Evolutionary conservation across 2,113 vertebrate species (phyloP).

Genomic region (Ciconia boyciana): DNA sequence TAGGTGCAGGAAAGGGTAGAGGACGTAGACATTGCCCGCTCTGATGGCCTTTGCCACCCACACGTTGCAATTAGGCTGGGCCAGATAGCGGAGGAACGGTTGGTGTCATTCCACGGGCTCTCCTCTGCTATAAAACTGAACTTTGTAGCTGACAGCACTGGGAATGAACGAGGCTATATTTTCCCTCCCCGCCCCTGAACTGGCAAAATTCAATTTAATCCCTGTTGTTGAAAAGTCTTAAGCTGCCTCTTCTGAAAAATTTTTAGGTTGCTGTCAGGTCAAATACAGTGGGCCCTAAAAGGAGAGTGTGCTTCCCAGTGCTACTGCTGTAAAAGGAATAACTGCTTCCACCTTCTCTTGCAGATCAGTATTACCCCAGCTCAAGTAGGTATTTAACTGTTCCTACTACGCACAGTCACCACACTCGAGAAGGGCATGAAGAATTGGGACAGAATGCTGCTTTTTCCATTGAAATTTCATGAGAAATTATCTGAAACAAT

Average conservation of each 20-base stretch:
- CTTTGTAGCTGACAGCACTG: not conserved
- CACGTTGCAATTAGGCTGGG: accelerated
- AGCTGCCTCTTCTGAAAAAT: not conserved
- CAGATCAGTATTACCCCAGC: not conserved
- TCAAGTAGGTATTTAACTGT: not conserved
- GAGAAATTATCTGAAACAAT: not conserved
- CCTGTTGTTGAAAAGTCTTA: not conserved
- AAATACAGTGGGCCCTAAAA: not conserved
- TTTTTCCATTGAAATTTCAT: not conserved
- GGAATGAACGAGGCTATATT: not conserved
- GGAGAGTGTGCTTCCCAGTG: not conserved
- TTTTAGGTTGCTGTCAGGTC: not conserved
- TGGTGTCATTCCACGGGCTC: not conserved
- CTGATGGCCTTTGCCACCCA: no score
- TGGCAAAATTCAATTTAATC: not conserved
- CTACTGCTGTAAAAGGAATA: not conserved
- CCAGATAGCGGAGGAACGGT: accelerated
- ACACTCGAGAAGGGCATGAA: not conserved
- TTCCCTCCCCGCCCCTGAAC: no score
- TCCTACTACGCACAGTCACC: not conserved
- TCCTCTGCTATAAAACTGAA: not conserved
- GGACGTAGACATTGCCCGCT: accelerated
- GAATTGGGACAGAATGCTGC: not conserved
- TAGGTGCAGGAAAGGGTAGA: not conserved
- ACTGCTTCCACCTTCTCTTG: not conserved